Base-by-base conservation (phyloP, 2,797 vertebrate species). In the Micrastur ruficollis region DNA sequence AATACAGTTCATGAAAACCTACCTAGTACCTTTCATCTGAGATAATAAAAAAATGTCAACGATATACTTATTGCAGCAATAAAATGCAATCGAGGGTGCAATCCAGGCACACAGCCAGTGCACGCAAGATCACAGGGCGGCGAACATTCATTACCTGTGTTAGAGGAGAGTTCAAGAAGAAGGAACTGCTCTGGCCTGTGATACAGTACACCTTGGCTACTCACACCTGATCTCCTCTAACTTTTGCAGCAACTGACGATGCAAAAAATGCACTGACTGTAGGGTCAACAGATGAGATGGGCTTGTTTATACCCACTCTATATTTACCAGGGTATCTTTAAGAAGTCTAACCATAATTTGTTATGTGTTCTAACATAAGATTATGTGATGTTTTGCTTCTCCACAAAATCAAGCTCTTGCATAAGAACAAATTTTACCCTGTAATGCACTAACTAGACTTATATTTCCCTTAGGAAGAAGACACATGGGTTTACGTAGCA, bases 401-500 rank as follows among this genome's bases (percentile, higher is more conserved):
- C n/a, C 42, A 22, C 8, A 38, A 71, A 75, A n/a, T 75, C 71
- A 71, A 66, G 56, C 38, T 79, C 68, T 79, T 76, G 44, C 81
- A 36, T 29, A 88, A 61, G 38, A 92, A 86, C 4, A 31, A 75
- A 79, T 93, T 86, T 90, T 86, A 91, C 47, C 49, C 72, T 19
- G 31, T 74, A 85, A 92, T 38, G n/a, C 62, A 89, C 46, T 75
- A 83, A 83, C 88, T 75, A 82, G 89, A 85, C 75, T 89, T 79
- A 18, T 20, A 87, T 94, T 86, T 94, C 84, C 84, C 86, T 87
- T 46, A 89, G 63, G 90, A 94, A 91, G 81, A 75, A 71, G 81
- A 89, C 81, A 96, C 97, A 97, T 72, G 47, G 86, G 75, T 90
- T 96, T 95, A 94, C 8, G 32, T 88, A 91, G 81, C 93, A 91